These are phyloP conservation scores for Lycophotia porphyrea DNA, from an alignment of 2,888 invertebrate genomes.

Conservation along the genomic window DNA sequence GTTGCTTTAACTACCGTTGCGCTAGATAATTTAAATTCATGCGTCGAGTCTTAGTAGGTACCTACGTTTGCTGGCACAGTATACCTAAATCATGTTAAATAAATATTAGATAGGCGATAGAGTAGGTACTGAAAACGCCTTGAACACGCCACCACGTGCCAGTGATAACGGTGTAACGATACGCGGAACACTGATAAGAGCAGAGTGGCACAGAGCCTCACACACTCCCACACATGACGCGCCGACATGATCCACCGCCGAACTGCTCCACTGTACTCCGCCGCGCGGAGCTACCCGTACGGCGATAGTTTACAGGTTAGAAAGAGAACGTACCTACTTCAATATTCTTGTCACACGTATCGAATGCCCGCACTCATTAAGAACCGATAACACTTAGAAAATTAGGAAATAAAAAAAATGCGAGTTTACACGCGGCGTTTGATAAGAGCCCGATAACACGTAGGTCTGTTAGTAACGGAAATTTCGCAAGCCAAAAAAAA, in stretches of 20 bases:
- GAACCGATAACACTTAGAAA: not conserved
- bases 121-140: conserved; percentile 61
- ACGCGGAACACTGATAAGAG: conserved; percentile 69
- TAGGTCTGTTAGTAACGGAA: conserved; percentile 49
- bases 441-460: conserved; percentile 74
- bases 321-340: conserved; percentile 25
- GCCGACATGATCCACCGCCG: conserved; percentile 44
- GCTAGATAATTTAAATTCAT: not conserved
- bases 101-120: conserved; percentile 45
- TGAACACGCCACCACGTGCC: conserved; percentile 60
- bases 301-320: conserved; percentile 34
- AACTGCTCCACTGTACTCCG: conserved; percentile 23
- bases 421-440: conserved; percentile 55
- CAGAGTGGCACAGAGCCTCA: conserved; percentile 43
- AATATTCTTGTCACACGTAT: conserved; percentile 19
- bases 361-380: conserved; percentile 3
- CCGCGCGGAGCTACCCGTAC: conserved; percentile 21
- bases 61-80: conserved; percentile 7
- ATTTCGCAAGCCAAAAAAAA: conserved; percentile 74
- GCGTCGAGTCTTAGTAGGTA: not conserved
- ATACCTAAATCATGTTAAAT: conserved; percentile 28
- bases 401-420: conserved; percentile 22
- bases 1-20: not conserved
- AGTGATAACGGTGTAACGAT: conserved; percentile 68
- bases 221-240: conserved; percentile 48